Base-by-base conservation (phyloP, 2,888 invertebrate species). In the Chouioia cunea region DNA sequence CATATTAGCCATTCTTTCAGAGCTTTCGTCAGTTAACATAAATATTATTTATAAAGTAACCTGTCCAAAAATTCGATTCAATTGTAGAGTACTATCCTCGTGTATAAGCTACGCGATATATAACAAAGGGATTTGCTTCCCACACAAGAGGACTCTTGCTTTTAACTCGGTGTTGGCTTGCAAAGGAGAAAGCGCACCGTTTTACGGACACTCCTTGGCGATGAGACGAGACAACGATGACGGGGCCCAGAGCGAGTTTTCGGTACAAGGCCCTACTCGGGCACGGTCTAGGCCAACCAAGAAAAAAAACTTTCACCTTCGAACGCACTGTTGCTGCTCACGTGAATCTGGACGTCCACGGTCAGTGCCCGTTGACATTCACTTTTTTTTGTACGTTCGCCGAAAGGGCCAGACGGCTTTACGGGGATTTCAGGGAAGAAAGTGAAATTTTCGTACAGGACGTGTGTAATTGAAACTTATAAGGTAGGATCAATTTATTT, bases 291-390 rank as follows among this genome's bases (percentile, higher is more conserved):
- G 82, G 82, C 79, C 80, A 79, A 77, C 78, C 53, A 48, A 50
- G 22, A 76, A n/a, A 73, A 80, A 78, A 80, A 83, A 81, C 82
- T 82, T 82, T 82, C 82, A 82, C 82, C 79, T 77, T 79, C 78
- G 74, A 71, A 56, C 71, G 60, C 69, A 64, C 69, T 27, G 27
- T 27, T 6, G 27, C 27, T 27, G 36, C 18, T 8, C 52, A 44
- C 16, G 43, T 48, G 27, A 20, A 15, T 46, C 4, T n/a, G 43
- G 53, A 52, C 48, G 66, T 65, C 70, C 66, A 70, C 60, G 72
- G 70, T 74, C 70, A 68, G 62, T 54, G 72, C 64, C 46, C 70
- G 65, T 69, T 65, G 71, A 66, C 69, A 65, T 71, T 70, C 67
- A 68, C 67, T 73, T 70, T 71, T 73, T 57, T 3, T 43, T 43